Evolutionary conservation across 2,113 vertebrate genomes (phyloP).

Genomic region (Psettodes erumei): DNA sequence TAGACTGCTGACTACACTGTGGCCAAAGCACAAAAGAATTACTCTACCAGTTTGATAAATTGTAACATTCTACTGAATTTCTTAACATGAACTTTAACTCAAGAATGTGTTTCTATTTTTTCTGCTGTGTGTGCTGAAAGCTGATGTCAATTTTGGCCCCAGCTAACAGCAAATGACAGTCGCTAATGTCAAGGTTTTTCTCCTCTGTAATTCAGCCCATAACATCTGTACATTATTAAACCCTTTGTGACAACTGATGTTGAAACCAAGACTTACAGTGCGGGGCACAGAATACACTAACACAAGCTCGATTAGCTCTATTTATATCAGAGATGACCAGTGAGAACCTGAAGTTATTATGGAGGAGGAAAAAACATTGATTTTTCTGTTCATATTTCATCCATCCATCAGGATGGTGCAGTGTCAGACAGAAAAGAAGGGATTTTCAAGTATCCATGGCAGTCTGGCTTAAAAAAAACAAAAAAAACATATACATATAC

Average conservation of each 20-base stretch:
- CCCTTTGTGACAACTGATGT: conserved; percentile 33
- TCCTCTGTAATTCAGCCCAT: conserved; percentile 46
- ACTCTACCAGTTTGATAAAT: conserved; percentile 36
- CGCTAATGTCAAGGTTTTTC: conserved; percentile 31
- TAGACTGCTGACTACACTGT: conserved; percentile 67
- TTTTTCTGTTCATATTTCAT: conserved; percentile 41
- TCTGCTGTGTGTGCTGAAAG: conserved; percentile 17
- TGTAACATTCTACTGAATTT: conserved; percentile 45
- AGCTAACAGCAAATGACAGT: conserved; percentile 37
- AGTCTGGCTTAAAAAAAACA: neutral
- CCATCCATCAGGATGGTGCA: neutral
- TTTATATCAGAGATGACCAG: conserved; percentile 39
- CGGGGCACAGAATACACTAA: conserved; percentile 9
- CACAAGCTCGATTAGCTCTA: conserved; percentile 31
- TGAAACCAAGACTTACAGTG: conserved; percentile 39
- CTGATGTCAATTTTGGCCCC: conserved; percentile 40
- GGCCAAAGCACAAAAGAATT: conserved; percentile 58
- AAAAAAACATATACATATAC: neutral
- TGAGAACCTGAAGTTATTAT: conserved; percentile 14
- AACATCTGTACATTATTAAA: conserved; percentile 58
- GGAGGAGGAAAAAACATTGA: conserved; percentile 8
- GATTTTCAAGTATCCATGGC: neutral
- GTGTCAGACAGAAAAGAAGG: neutral
- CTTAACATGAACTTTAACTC: conserved; percentile 34
- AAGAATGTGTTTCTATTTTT: conserved; percentile 26